These are phyloP conservation scores for Chloroceryle amazona DNA, from an alignment of 2,797 vertebrate genomes.

Conservation along the genomic window DNA sequence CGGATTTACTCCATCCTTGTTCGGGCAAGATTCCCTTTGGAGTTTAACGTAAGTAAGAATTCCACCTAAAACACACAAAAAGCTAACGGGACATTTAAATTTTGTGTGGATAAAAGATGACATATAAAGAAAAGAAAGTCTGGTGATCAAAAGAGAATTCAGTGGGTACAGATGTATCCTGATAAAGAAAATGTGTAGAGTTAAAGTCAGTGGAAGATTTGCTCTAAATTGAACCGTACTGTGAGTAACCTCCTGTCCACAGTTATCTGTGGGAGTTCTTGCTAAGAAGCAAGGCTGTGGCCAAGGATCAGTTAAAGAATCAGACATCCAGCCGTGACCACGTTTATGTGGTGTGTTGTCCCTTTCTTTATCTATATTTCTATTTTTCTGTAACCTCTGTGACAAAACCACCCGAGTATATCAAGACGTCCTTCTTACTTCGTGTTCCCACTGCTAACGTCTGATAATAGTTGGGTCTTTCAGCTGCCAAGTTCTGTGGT, in stretches of 20 bases:
- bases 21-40: neutral
- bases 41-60: constrained; percentile 1
- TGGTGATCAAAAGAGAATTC: constrained; percentile 1
- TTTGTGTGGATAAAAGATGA: neutral
- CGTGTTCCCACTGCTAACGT: constrained; percentile 6
- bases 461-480: neutral
- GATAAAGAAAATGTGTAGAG: neutral
- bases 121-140: neutral
- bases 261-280: neutral
- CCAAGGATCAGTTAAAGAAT: neutral
- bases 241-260: neutral
- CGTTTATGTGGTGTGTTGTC: neutral
- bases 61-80: neutral
- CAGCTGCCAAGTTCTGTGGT: neutral
- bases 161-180: neutral
- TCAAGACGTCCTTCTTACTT: neutral
- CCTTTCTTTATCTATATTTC: neutral
- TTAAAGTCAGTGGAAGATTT: constrained; percentile 38
- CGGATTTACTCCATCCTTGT: neutral
- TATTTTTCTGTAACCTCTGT: neutral
- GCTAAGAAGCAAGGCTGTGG: neutral
- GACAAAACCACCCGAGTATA: neutral
- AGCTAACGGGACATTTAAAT: neutral
- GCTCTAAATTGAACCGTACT: neutral
- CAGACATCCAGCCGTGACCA: neutral